Percentiles rank a stretch among this genome's conserved stretches.
Conservation (phyloP, 2,797 vertebrate genomes). For the Anguilla obscura region DNA sequence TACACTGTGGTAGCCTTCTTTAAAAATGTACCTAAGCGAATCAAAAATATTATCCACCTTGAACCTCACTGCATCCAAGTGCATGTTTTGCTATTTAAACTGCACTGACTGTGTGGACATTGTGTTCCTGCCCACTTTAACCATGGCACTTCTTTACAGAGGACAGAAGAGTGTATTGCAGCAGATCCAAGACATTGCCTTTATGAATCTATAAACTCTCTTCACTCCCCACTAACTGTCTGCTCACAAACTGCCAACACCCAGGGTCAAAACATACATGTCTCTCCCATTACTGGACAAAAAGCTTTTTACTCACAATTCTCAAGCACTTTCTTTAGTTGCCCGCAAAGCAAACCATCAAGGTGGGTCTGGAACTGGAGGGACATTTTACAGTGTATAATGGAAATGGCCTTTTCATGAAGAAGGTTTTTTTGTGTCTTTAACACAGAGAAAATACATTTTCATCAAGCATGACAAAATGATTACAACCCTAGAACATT, state of each 20-base stretch:
- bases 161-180: not conserved
- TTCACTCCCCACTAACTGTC: not conserved
- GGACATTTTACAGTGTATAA: not conserved
- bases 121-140: not conserved
- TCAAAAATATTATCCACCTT: not conserved
- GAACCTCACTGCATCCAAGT: not conserved
- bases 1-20: not conserved
- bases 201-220: not conserved
- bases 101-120: not conserved
- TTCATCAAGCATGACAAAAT: not conserved
- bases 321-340: not conserved
- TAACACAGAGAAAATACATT: not conserved
- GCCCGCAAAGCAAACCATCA: not conserved
- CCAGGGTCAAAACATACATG: not conserved
- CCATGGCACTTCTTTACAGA: not conserved
- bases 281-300: not conserved
- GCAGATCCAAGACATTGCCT: not conserved
- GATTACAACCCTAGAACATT: not conserved
- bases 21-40: not conserved
- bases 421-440: not conserved
- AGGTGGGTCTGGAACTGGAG: not conserved
- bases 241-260: not conserved
- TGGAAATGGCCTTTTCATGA: not conserved
- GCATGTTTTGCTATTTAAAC: not conserved
- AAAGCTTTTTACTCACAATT: conserved; percentile 1